Conservation (phyloP, 2,888 invertebrate species). For the Eumacrocentrus americanus region DNA sequence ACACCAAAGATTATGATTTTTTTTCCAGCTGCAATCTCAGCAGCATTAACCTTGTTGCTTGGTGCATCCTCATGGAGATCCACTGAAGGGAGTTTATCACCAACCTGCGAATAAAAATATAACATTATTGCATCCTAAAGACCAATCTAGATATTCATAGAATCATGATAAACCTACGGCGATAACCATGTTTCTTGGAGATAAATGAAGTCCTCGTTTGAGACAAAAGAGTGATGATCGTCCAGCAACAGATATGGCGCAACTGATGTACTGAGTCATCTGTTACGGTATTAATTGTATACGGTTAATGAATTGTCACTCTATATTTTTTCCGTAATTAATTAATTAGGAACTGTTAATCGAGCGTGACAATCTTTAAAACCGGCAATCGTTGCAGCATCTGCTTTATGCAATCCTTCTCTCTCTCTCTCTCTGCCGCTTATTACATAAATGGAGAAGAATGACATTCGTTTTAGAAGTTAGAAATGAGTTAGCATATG, state of each 20-base stretch:
- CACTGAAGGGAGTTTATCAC: conserved; percentile 78
- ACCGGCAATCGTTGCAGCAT: background rate
- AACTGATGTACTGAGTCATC: conserved; percentile 48
- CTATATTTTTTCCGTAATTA: background rate
- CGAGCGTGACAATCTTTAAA: conserved; percentile 10
- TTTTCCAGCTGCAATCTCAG: conserved; percentile 75
- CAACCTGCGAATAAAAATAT: conserved; percentile 69
- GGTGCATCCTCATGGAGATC: conserved; percentile 87
- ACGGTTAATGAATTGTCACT: conserved; percentile 11
- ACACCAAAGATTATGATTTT: conserved; percentile 89
- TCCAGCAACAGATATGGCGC: conserved; percentile 42
- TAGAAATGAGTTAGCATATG: background rate
- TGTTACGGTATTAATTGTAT: conserved; percentile 27
- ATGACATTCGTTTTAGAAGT: background rate
- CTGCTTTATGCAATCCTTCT: conserved; percentile 10
- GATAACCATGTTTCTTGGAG: conserved; percentile 55
- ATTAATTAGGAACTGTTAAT: background rate
- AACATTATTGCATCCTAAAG: background rate
- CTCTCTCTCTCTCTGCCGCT: too few species aligned
- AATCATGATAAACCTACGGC: conserved; percentile 46
- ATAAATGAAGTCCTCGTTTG: conserved; percentile 44
- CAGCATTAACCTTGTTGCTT: conserved; percentile 82
- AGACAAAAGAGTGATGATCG: conserved; percentile 43
- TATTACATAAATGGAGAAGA: conserved; percentile 15
- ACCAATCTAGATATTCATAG: background rate